Conservation (phyloP, 2,113 vertebrate species). For the Pelobates fuscus region DNA sequence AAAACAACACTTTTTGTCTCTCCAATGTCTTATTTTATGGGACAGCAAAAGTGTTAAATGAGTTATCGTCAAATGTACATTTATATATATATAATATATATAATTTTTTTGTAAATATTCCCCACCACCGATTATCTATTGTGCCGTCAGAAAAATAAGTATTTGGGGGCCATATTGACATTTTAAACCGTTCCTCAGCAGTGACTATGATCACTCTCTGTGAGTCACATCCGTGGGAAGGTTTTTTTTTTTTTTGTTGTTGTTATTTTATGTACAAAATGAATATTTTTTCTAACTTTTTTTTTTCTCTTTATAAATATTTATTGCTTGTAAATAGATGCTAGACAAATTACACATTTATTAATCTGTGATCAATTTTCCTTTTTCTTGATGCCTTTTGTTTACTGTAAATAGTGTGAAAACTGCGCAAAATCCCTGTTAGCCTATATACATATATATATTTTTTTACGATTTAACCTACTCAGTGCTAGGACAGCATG, state of each 20-base stretch:
- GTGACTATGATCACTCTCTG: neutral
- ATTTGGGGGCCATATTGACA: constrained; percentile 27
- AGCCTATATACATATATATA: neutral
- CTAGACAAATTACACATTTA: constrained; percentile 70
- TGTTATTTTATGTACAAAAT: constrained; percentile 8
- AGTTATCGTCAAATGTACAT: constrained; percentile 11
- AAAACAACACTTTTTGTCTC: neutral
- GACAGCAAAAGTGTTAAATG: constrained; percentile 13
- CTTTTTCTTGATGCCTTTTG: constrained; percentile 7
- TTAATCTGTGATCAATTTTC: neutral
- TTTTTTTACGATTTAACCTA: neutral
- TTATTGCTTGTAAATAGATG: constrained; percentile 83
- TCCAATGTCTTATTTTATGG: neutral
- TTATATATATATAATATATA: neutral
- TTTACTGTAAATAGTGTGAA: constrained; percentile 27
- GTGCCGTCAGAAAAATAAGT: constrained; percentile 1
- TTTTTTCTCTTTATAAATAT: constrained; percentile 61
- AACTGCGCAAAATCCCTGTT: neutral
- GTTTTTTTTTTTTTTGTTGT: neutral
- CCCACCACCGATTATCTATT: constrained; percentile 4
- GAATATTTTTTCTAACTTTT: constrained; percentile 57
- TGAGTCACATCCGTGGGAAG: constrained; percentile 1
- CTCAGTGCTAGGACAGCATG: neutral
- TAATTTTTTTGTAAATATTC: constrained; percentile 29
- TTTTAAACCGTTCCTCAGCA: neutral